phyloP scores from a whole-genome alignment of 2,888 invertebrate species.

The Alcis repandata region DNA sequence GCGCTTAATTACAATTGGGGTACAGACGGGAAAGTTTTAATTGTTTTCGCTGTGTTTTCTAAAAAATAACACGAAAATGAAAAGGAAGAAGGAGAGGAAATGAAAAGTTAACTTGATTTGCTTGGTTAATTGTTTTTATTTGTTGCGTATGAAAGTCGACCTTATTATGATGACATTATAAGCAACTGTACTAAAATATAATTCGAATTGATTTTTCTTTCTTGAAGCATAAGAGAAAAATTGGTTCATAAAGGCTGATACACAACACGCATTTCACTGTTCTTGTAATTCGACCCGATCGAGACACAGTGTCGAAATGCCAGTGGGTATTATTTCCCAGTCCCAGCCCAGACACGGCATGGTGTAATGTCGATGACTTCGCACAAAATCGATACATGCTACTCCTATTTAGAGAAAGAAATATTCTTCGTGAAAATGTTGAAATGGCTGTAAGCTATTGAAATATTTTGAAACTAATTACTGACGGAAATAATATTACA shows the following conservation, averaged over 20 bases:
- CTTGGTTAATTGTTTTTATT: conserved; percentile 6
- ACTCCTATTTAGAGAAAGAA: no score
- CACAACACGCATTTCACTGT: no score
- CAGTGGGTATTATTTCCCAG: no score
- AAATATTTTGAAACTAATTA: no score
- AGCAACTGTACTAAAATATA: background rate
- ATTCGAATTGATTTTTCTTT: background rate
- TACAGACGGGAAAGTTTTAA: conserved; percentile 12
- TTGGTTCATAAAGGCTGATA: background rate
- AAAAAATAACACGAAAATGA: background rate
- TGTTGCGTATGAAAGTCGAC: background rate
- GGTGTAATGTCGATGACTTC: no score
- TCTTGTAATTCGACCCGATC: no score
- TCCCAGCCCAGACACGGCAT: no score
- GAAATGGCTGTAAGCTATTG: no score
- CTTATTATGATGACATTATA: background rate
- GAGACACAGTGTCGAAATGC: no score
- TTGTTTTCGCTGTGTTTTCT: conserved; percentile 6
- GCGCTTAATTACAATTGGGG: conserved; percentile 14
- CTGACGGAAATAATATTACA: no score
- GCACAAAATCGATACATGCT: no score
- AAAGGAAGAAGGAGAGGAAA: conserved; percentile 1
- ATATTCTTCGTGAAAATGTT: no score
- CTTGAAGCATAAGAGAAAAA: background rate
- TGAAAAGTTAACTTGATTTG: conserved; percentile 3